Evolutionary conservation across 2,113 vertebrate species (phyloP).

Genomic region (Oenanthe oenanthe): DNA sequence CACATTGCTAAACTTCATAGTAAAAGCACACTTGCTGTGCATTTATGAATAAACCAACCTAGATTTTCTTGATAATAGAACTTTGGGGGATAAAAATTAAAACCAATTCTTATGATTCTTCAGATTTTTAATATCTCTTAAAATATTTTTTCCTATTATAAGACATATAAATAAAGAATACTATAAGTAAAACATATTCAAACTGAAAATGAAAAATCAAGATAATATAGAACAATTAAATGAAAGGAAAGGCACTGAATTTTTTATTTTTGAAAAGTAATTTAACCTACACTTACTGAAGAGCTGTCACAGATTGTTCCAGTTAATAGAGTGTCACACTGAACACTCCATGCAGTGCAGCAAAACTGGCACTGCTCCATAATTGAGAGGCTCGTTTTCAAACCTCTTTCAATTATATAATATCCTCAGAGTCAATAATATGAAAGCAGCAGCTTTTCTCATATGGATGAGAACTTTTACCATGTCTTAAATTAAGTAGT

Average conservation of each 20-base stretch:
- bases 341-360: neutral
- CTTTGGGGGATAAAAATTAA: neutral
- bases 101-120: neutral
- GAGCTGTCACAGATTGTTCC: neutral
- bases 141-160: neutral
- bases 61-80: neutral
- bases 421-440: neutral
- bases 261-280: neutral
- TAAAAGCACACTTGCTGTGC: neutral
- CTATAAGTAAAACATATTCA: neutral
- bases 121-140: neutral
- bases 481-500: constrained; percentile 1
- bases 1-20: neutral
- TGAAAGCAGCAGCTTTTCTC: neutral
- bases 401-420: neutral
- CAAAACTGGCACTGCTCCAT: neutral
- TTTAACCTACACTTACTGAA: neutral
- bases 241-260: neutral
- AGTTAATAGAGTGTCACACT: neutral
- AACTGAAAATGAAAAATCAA: neutral
- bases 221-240: neutral
- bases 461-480: neutral
- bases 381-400: neutral
- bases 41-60: neutral
- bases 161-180: neutral